Evolutionary conservation across 2,888 invertebrate genomes (phyloP).

Genomic region (Clepsis dumicolana): DNA sequence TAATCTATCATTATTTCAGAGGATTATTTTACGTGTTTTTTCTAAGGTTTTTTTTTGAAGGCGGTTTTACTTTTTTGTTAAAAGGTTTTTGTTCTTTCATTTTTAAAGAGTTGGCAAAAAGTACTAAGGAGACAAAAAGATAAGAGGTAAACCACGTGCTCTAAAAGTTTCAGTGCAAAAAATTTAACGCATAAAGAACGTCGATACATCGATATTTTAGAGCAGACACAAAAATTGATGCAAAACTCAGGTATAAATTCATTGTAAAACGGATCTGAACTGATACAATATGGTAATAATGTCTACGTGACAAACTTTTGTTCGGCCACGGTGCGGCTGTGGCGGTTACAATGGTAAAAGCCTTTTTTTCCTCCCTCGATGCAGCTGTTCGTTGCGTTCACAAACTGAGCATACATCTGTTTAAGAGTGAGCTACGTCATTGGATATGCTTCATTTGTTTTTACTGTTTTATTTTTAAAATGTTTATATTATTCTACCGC

Average conservation of each 20-base stretch:
- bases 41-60: too few relatives aligned
- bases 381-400: conserved; percentile 36
- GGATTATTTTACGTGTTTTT: too few relatives aligned
- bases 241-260: conserved; percentile 57
- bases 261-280: conserved; percentile 44
- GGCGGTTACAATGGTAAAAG: conserved; percentile 35
- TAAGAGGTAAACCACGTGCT: too few relatives aligned
- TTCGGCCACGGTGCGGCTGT: conserved; percentile 46
- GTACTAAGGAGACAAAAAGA: too few relatives aligned
- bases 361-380: conserved; percentile 24
- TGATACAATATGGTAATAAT: conserved; percentile 55
- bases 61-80: too few relatives aligned
- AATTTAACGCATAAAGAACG: background rate
- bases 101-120: background rate
- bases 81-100: too few relatives aligned
- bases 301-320: conserved; percentile 52
- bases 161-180: background rate
- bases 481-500: conserved; percentile 7
- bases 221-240: conserved; percentile 29
- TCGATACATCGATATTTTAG: background rate
- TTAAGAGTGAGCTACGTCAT: conserved; percentile 14
- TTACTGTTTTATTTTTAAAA: background rate
- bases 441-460: conserved; percentile 9
- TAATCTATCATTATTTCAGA: too few relatives aligned
- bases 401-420: conserved; percentile 15